A percentile compares a stretch with the other conserved stretches of the same genome.
These are phyloP conservation scores for Macrochelys suwanniensis DNA, from an alignment of 2,797 vertebrate species.

Conservation along the genomic window DNA sequence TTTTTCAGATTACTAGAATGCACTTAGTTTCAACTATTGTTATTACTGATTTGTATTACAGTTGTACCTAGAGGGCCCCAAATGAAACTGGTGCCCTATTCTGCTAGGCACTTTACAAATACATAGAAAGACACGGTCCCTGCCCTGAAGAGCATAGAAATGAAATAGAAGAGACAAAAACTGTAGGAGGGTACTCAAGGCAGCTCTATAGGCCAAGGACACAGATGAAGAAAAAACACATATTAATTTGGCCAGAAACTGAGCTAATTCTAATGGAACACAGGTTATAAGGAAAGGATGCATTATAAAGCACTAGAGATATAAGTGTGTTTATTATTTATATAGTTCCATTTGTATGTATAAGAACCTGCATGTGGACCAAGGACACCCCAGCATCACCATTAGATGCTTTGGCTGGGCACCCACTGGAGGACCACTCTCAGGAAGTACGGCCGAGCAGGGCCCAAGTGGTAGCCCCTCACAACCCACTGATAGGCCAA, in stretches of 20 bases:
- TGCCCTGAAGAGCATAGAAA: not conserved
- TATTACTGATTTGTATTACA: not conserved
- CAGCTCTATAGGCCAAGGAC: not conserved
- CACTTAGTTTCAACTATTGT: not conserved
- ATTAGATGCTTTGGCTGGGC: not conserved
- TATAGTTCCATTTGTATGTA: not conserved
- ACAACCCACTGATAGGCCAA: not conserved
- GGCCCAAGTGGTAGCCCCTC: not conserved
- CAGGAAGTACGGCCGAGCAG: too few species aligned
- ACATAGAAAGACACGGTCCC: not conserved
- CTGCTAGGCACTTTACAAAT: not conserved
- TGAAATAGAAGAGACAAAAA: not conserved
- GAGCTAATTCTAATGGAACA: not conserved
- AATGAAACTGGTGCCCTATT: not conserved
- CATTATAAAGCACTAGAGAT: not conserved
- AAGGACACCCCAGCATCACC: not conserved
- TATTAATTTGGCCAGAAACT: accelerated
- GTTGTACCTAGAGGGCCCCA: not conserved
- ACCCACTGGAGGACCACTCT: not conserved
- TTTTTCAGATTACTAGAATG: conserved; percentile 26
- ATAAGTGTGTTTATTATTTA: not conserved
- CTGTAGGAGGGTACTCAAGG: not conserved
- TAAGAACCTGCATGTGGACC: not conserved
- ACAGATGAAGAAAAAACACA: not conserved
- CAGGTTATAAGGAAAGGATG: not conserved